These are phyloP conservation scores for Apis dorsata DNA, from an alignment of 1,140 invertebrate genomes.

Conservation along the genomic window DNA sequence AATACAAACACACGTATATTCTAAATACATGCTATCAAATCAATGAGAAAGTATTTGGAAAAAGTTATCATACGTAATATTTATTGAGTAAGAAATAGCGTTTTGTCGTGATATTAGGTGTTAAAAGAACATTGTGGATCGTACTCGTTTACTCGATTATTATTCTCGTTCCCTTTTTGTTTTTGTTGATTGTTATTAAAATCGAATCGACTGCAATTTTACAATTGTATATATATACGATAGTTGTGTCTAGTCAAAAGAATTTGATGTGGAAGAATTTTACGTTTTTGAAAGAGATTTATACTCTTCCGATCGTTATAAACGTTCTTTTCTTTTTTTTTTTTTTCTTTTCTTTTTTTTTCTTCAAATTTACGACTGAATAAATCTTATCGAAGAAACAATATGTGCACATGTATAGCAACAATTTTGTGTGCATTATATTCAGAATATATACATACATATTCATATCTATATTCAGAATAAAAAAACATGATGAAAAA, in stretches of 20 bases:
- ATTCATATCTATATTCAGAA: slow-evolving; percentile 62
- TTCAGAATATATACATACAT: slow-evolving; percentile 59
- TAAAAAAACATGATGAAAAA: slow-evolving; percentile 58
- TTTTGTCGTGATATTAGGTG: slow-evolving; percentile 33
- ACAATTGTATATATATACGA: slow-evolving; percentile 60
- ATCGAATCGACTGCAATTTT: slow-evolving; percentile 28
- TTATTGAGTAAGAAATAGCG: slow-evolving; percentile 1
- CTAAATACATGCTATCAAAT: slow-evolving; percentile 17
- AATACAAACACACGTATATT: slow-evolving; percentile 33
- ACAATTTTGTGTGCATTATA: slow-evolving; percentile 53
- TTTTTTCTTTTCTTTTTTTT: no score
- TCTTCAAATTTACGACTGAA: slow-evolving; percentile 58
- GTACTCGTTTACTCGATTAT: slow-evolving; percentile 5
- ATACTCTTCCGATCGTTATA: slow-evolving; percentile 56
- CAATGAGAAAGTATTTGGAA: neutral
- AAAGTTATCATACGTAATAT: slow-evolving; percentile 20
- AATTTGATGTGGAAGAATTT: slow-evolving; percentile 36
- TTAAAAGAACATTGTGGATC: slow-evolving; percentile 54
- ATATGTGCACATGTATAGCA: slow-evolving; percentile 48
- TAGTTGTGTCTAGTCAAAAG: slow-evolving; percentile 58
- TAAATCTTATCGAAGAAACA: slow-evolving; percentile 38
- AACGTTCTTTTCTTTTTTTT: slow-evolving; percentile 25
- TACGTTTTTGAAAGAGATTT: slow-evolving; percentile 33
- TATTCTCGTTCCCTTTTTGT: neutral
- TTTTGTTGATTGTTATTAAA: slow-evolving; percentile 24